Evolutionary conservation across 2,797 vertebrate genomes (phyloP), one percentile per base, ranked within the genome.

Genomic region (Halcyon badia): DNA sequence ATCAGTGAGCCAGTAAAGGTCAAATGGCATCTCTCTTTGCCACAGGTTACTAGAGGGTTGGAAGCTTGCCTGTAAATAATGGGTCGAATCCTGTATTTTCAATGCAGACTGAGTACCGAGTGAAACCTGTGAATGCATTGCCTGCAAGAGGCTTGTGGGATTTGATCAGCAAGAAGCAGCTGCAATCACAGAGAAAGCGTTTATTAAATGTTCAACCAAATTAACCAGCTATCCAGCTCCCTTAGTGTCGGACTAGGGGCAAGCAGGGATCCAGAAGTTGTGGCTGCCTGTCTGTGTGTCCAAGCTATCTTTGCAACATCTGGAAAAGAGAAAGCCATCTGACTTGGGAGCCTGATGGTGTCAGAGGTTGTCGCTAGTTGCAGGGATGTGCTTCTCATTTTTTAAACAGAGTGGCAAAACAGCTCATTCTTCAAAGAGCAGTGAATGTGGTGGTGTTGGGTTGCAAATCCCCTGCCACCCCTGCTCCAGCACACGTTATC

Each of bases 401-500:
- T 90, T 94, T 77, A 95, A 93, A 92, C 48, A 37, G 24, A 2
- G 0, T 24, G 56, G 70, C n/a, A 79, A 76, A 89, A 46, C 39
- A 83, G 17, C 24, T 90, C 6, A 1, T 22, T 93, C 88, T 95
- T 95, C 97, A 97, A 94, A 95, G 93, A 85, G 61, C 65, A 75
- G 56, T 0, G 0, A 93, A 71, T 42, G 25, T 9, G 49, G 60
- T 73, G 77, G 81, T 75, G 68, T 92, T 90, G 60, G 87, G 57
- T 84, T 94, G 86, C 94, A 94, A 95, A 95, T 96, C 86, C 90
- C 86, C 46, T 90, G 86, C 75, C 88, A 87, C 66, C 69, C 42
- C 87, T 90, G 70, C 44, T 88, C 48, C 49, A 77, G 68, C 83
- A 86, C 66, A 56, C 46, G 81, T 92, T 95, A 87, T 94, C 94